Percentiles rank a stretch among this genome's conserved stretches.
Conservation (phyloP, 2,888 invertebrate genomes). For the Mesopsocus fuscifrons region DNA sequence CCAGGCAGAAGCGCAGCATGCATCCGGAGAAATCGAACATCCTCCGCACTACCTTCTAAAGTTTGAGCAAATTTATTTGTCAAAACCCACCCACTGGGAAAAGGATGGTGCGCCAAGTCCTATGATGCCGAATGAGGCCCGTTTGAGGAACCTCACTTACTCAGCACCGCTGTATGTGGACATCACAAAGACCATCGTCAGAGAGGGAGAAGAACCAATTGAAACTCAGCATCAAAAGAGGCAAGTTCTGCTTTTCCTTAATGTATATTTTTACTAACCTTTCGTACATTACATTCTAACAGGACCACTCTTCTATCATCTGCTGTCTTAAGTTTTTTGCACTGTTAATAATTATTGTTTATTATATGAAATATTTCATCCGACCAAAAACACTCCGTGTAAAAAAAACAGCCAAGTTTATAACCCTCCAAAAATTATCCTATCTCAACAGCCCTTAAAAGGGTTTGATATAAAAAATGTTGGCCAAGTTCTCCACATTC, state of each 20-base stretch:
- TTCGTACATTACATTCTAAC: no score
- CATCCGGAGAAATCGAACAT: constrained; percentile 77
- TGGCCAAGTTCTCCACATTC: no score
- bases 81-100: constrained; percentile 99
- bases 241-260: constrained; percentile 19
- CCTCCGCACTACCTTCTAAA: constrained; percentile 83
- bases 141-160: constrained; percentile 90
- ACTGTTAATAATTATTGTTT: no score
- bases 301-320: no score
- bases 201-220: constrained; percentile 76
- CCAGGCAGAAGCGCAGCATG: constrained; percentile 91
- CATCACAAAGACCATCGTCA: constrained; percentile 88
- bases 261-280: no score
- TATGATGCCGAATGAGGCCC: constrained; percentile 99
- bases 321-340: no score
- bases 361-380: no score
- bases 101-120: constrained; percentile 98
- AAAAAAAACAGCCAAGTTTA: no score
- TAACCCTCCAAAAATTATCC: no score
- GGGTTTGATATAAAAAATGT: no score
- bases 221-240: constrained; percentile 52
- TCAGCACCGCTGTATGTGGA: constrained; percentile 98
- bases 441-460: no score
- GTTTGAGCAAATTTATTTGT: constrained; percentile 97
- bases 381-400: no score